phyloP scores from a whole-genome alignment of 2,113 vertebrate species.

The Theristicus caerulescens region DNA sequence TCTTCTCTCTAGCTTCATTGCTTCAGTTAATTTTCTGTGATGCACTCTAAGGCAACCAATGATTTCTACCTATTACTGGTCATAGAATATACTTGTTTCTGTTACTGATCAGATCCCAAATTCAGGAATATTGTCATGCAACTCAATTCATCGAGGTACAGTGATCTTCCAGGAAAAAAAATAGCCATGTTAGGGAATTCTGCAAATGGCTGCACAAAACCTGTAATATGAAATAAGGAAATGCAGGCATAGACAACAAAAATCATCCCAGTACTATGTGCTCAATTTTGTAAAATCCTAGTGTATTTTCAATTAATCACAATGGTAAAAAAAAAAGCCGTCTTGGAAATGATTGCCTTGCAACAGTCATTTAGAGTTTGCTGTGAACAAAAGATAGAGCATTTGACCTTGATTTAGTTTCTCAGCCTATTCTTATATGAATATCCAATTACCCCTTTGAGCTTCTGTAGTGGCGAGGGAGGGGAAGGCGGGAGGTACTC shows the following conservation, averaged over 20 bases:
- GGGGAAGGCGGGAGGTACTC: background rate
- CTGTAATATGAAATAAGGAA: background rate
- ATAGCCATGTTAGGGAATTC: background rate
- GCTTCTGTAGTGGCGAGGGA: background rate
- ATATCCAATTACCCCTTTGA: slow-evolving; percentile 22
- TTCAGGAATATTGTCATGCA: background rate
- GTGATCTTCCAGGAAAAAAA: background rate
- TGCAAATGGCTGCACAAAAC: background rate
- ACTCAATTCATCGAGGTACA: background rate
- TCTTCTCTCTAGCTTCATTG: background rate
- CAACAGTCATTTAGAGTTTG: background rate
- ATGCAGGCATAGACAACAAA: background rate
- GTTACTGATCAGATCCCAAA: background rate
- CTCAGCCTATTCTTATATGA: background rate
- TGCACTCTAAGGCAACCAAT: too few species aligned
- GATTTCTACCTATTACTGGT: background rate
- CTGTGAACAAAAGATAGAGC: background rate
- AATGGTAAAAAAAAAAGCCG: background rate
- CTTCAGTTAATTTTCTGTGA: background rate
- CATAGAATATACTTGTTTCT: background rate
- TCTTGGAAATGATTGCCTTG: background rate
- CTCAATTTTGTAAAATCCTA: background rate
- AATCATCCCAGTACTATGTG: background rate
- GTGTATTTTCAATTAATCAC: background rate
- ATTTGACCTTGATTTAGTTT: background rate